phyloP scores from a whole-genome alignment of 2,888 invertebrate genomes.

The Drosophila paranaensis region DNA sequence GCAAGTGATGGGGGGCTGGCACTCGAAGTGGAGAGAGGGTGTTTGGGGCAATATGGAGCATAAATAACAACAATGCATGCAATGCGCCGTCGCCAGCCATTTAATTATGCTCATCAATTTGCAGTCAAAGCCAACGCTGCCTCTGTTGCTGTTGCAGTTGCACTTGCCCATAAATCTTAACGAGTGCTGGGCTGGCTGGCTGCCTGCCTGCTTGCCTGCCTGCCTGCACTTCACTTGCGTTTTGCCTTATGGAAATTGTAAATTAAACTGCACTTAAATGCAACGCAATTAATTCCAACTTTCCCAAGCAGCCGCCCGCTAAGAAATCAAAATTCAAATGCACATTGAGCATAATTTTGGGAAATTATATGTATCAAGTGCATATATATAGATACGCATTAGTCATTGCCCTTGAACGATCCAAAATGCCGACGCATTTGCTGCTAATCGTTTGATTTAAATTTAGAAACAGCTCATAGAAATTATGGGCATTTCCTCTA shows the following conservation, averaged over 20 bases:
- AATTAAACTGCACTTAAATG: slow-evolving; percentile 74
- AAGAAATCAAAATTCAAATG: slow-evolving; percentile 62
- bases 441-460: slow-evolving; percentile 74
- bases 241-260: slow-evolving; percentile 51
- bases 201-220: slow-evolving; percentile 10
- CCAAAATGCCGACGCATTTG: slow-evolving; percentile 55
- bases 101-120: slow-evolving; percentile 80
- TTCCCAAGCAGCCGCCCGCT: slow-evolving; percentile 34
- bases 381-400: slow-evolving; percentile 13
- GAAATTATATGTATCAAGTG: slow-evolving; percentile 21
- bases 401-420: slow-evolving; percentile 54
- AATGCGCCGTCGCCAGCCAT: slow-evolving; percentile 68
- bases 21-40: neutral
- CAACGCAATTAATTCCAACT: slow-evolving; percentile 62
- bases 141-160: slow-evolving; percentile 15
- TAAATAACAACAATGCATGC: slow-evolving; percentile 79
- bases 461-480: slow-evolving; percentile 65
- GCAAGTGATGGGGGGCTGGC: slow-evolving; percentile 18
- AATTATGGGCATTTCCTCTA: slow-evolving; percentile 60
- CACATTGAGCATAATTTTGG: slow-evolving; percentile 7
- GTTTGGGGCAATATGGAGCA: slow-evolving; percentile 62
- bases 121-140: slow-evolving; percentile 41
- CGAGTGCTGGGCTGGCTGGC: slow-evolving; percentile 21
- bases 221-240: slow-evolving; percentile 36
- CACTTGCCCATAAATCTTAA: slow-evolving; percentile 58